Conservation (phyloP, 2,888 invertebrate species). For the Agrochola litura region DNA sequence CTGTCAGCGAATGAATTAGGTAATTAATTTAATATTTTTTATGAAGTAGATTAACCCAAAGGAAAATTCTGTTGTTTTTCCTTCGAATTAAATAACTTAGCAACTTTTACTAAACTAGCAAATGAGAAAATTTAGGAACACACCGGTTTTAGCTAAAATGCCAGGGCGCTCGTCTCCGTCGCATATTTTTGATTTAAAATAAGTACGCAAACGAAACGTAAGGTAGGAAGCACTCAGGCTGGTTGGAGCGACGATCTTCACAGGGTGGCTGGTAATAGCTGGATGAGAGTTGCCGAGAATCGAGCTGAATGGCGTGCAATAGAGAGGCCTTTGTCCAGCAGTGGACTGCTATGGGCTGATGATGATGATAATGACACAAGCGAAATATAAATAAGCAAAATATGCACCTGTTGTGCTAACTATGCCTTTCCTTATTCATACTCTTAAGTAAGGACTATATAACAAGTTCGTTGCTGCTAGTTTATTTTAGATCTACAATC, state of each 20-base stretch:
- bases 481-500: conserved; percentile 28
- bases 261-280: neutral
- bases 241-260: neutral
- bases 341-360: neutral
- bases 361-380: neutral
- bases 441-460: neutral
- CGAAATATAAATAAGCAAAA: neutral
- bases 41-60: neutral
- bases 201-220: too few relatives aligned
- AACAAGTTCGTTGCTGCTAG: conserved; percentile 6
- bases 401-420: neutral
- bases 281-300: neutral
- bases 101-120: neutral
- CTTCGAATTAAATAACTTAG: neutral
- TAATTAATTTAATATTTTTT: neutral
- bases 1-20: too few relatives aligned
- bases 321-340: neutral
- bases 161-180: too few relatives aligned
- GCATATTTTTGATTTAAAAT: neutral
- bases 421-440: conserved; percentile 18
- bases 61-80: too few relatives aligned
- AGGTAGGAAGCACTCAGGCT: too few relatives aligned
- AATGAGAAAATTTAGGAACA: neutral
- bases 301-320: neutral
- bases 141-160: neutral